These are phyloP conservation scores for Vidua macroura DNA, from an alignment of 2,113 vertebrate species.

Conservation along the genomic window DNA sequence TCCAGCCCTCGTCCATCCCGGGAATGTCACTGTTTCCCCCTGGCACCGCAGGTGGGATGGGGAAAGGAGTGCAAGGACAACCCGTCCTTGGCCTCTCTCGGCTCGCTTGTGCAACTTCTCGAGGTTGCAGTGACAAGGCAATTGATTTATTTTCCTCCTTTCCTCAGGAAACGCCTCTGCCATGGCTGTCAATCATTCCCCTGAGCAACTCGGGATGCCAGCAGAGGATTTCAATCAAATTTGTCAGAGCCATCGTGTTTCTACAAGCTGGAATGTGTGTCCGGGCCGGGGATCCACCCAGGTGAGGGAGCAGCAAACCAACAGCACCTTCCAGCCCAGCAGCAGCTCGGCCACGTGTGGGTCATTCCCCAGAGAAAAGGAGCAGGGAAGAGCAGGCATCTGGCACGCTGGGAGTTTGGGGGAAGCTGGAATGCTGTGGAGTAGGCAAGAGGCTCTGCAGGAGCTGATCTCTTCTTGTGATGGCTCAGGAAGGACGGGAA, in stretches of 20 bases:
- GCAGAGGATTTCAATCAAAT: neutral
- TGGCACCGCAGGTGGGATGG: neutral
- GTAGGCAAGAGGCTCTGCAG: neutral
- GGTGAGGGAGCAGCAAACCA: neutral
- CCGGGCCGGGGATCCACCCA: neutral
- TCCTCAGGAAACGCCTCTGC: neutral
- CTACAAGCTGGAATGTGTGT: neutral
- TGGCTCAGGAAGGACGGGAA: neutral
- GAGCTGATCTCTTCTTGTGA: neutral
- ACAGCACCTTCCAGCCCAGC: neutral
- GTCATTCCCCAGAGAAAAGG: fast-evolving
- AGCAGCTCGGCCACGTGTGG: neutral
- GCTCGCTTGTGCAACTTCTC: neutral
- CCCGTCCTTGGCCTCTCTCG: neutral
- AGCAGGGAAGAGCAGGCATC: neutral
- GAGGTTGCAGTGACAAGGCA: neutral
- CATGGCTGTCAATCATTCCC: neutral
- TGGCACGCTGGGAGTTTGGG: fast-evolving
- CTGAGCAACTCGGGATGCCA: neutral
- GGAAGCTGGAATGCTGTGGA: neutral
- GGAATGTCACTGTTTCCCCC: neutral
- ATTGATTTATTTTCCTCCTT: neutral
- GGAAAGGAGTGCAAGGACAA: neutral
- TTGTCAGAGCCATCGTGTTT: neutral
- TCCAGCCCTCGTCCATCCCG: neutral